A percentile compares a stretch with the other conserved stretches of the same genome.
These are phyloP conservation scores for Ectemnius continuus DNA, from an alignment of 2,888 invertebrate species.

Conservation along the genomic window DNA sequence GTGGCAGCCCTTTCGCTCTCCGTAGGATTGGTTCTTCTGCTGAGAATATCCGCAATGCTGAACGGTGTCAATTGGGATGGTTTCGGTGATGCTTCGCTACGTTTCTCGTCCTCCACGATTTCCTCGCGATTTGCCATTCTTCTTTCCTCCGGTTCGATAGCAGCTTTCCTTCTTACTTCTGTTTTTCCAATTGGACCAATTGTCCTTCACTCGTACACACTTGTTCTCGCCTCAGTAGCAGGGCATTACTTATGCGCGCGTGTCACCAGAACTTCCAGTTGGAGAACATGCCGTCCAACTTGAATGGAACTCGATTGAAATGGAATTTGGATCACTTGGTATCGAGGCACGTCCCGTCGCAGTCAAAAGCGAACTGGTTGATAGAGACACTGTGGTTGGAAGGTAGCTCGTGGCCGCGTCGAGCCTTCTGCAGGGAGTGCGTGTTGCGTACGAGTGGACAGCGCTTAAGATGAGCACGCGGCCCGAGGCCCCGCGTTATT, in stretches of 20 bases:
- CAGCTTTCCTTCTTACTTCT: too few species aligned
- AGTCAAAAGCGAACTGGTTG: constrained; percentile 34
- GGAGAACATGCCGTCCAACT: too few species aligned
- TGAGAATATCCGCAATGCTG: constrained; percentile 75
- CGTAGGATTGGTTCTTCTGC: constrained; percentile 51
- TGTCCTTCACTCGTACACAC: too few species aligned
- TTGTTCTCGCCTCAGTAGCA: too few species aligned
- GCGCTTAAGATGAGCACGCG: background rate
- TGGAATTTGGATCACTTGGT: too few species aligned
- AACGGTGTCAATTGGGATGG: constrained; percentile 73
- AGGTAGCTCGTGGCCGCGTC: background rate
- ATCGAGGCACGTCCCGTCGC: constrained; percentile 23
- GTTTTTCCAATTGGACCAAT: too few species aligned
- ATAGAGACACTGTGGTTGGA: constrained; percentile 4
- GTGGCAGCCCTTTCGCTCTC: constrained; percentile 27
- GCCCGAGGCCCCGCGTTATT: constrained; percentile 30
- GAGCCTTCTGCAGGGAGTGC: background rate
- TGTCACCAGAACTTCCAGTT: too few species aligned
- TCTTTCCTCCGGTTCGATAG: too few species aligned
- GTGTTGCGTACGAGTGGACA: background rate
- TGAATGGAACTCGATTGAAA: too few species aligned
- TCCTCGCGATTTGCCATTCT: constrained; percentile 40
- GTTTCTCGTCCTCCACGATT: constrained; percentile 64
- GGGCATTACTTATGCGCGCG: too few species aligned
- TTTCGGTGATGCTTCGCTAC: constrained; percentile 68